Conservation (phyloP, 2,888 invertebrate species). For the Andrena hattorfiana region DNA sequence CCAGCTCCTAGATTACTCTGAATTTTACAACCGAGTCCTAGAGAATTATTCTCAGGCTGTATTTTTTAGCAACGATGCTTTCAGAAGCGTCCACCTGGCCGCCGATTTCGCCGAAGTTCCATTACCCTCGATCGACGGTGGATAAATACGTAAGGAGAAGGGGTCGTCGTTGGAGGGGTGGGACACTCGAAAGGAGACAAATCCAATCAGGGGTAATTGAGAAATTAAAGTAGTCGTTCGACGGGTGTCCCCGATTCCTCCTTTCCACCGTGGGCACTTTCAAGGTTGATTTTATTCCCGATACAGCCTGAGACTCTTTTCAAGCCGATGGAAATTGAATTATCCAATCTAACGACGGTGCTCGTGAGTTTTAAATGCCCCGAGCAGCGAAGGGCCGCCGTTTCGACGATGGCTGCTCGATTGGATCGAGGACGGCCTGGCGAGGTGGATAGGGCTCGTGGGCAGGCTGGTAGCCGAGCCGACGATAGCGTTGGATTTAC, state of each 20-base stretch:
- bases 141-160: slow-evolving; percentile 27
- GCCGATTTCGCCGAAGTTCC: neutral
- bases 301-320: slow-evolving; percentile 36
- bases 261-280: neutral
- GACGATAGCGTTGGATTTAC: slow-evolving; percentile 81
- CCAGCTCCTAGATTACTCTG: too few species aligned
- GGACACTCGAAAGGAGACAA: slow-evolving; percentile 22
- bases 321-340: slow-evolving; percentile 51
- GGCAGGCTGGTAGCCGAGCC: slow-evolving; percentile 53
- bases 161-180: neutral
- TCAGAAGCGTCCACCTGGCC: neutral
- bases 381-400: slow-evolving; percentile 5
- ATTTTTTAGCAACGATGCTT: neutral
- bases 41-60: neutral
- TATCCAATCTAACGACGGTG: slow-evolving; percentile 61
- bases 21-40: too few species aligned
- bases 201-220: slow-evolving; percentile 40
- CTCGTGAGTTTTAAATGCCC: slow-evolving; percentile 50
- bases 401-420: slow-evolving; percentile 53
- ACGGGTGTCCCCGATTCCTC: slow-evolving; percentile 21
- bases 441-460: slow-evolving; percentile 30
- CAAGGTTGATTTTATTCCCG: slow-evolving; percentile 49
- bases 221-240: slow-evolving; percentile 38
- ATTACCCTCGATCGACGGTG: slow-evolving; percentile 7
- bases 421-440: slow-evolving; percentile 22